A percentile compares a stretch with the other conserved stretches of the same genome.
These are phyloP conservation scores for Isoperla grammatica DNA, from an alignment of 2,888 invertebrate genomes.

Conservation along the genomic window DNA sequence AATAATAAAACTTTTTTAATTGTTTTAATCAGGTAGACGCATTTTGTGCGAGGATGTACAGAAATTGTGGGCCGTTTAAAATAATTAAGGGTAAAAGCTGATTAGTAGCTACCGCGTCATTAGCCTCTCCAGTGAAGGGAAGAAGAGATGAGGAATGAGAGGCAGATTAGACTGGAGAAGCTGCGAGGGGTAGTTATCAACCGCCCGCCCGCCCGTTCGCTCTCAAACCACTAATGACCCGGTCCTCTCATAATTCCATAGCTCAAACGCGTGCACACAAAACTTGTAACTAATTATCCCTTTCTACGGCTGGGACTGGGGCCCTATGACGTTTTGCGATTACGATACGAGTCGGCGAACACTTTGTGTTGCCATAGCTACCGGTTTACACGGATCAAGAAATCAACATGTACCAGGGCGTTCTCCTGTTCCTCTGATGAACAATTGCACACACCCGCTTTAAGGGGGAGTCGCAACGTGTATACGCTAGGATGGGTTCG, in stretches of 20 bases:
- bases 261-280: slow-evolving; percentile 16
- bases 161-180: slow-evolving; percentile 10
- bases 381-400: slow-evolving; percentile 11
- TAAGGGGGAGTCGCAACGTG: too few species aligned
- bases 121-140: slow-evolving; percentile 20
- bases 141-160: slow-evolving; percentile 22
- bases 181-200: slow-evolving; percentile 6
- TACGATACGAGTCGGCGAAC: not conserved
- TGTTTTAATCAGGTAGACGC: too few species aligned
- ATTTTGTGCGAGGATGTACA: not conserved
- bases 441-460: too few species aligned
- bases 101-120: slow-evolving; percentile 23
- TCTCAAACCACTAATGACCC: slow-evolving; percentile 12
- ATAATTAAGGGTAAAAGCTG: slow-evolving; percentile 23
- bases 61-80: slow-evolving; percentile 18
- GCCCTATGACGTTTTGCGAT: not conserved
- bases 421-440: too few species aligned
- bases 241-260: slow-evolving; percentile 13
- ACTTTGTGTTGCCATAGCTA: slow-evolving; percentile 1
- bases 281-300: slow-evolving; percentile 24
- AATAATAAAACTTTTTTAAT: too few species aligned
- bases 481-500: too few species aligned
- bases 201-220: too few species aligned
- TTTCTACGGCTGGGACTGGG: too few species aligned
- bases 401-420: not conserved